Conservation (phyloP, 2,797 vertebrate species). For the Bradypodion pumilum region DNA sequence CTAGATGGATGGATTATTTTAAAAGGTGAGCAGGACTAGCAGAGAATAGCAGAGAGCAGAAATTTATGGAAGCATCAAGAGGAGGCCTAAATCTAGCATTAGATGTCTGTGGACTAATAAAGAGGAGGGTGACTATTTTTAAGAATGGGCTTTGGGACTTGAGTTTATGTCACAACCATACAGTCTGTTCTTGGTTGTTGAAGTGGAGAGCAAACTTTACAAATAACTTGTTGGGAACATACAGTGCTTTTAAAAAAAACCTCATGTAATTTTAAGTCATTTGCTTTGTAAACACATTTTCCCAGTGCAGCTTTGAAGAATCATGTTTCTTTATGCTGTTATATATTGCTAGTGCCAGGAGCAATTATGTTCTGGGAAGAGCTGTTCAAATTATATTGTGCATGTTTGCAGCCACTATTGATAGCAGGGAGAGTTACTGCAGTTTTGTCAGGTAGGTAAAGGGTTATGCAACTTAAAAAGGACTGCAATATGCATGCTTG, state of each 20-base stretch:
- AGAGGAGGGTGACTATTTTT: not conserved
- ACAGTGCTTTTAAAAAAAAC: no score
- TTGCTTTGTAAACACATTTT: not conserved
- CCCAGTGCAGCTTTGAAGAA: not conserved
- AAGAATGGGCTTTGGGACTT: not conserved
- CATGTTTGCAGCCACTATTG: not conserved
- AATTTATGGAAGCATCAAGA: no score
- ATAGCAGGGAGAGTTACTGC: not conserved
- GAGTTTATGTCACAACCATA: not conserved
- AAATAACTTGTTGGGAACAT: not conserved
- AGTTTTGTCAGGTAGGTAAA: not conserved
- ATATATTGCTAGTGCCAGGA: not conserved
- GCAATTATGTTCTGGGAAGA: not conserved
- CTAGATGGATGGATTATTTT: not conserved
- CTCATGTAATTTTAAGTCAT: not conserved
- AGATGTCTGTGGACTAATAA: no score
- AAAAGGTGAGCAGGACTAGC: no score
- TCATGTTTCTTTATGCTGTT: not conserved
- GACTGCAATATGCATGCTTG: no score
- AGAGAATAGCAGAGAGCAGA: no score
- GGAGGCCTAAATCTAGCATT: no score
- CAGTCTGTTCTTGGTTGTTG: not conserved
- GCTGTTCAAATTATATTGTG: not conserved
- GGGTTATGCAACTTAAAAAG: not conserved
- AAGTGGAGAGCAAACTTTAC: not conserved